phyloP scores from a whole-genome alignment of 1,140 invertebrate genomes.

The Ceratosolen fusciceps region DNA sequence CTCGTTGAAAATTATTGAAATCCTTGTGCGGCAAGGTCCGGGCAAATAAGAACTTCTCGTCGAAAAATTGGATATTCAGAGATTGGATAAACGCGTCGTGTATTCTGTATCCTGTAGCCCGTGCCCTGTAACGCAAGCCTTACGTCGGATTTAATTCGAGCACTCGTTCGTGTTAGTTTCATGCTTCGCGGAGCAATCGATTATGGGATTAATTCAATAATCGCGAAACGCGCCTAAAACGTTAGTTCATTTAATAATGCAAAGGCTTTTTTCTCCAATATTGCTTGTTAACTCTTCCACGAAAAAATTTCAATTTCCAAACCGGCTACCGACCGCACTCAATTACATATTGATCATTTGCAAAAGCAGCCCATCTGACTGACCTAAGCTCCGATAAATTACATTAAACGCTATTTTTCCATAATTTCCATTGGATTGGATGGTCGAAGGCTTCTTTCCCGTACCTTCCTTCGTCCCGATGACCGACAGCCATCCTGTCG shows the following conservation, averaged over 20 bases:
- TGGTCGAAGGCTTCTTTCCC: no score
- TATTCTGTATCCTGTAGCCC: no score
- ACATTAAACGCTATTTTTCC: no score
- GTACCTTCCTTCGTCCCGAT: no score
- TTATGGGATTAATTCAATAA: constrained; percentile 29
- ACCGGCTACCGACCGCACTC: background rate
- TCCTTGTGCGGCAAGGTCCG: constrained; percentile 37
- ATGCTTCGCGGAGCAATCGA: constrained; percentile 1
- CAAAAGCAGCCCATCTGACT: no score
- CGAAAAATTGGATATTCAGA: background rate
- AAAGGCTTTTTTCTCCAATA: background rate
- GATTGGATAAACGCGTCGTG: background rate
- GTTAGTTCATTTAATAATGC: background rate
- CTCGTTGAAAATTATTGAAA: constrained; percentile 53
- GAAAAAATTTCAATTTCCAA: background rate
- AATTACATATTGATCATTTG: background rate
- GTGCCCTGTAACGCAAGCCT: background rate
- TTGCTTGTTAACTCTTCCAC: background rate
- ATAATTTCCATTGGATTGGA: no score
- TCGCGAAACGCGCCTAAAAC: background rate
- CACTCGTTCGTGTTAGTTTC: constrained; percentile 39
- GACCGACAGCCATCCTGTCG: no score
- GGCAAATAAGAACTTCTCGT: background rate
- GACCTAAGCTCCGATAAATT: no score
- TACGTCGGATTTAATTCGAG: background rate